These are phyloP conservation scores for Oceanodroma tethys DNA, from an alignment of 2,113 vertebrate genomes.

Conservation along the genomic window DNA sequence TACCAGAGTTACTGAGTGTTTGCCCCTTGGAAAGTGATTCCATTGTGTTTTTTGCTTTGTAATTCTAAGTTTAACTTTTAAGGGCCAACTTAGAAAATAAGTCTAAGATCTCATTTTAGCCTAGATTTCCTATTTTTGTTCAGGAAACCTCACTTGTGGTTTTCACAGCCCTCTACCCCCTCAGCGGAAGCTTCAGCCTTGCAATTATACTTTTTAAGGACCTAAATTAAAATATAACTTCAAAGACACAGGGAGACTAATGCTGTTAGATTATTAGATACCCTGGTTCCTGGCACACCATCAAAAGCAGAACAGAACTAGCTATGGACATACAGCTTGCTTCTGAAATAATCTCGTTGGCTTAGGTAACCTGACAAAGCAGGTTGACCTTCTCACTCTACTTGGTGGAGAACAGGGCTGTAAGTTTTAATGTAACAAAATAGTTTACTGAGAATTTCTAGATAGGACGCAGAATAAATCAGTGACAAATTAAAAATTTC, in stretches of 20 bases:
- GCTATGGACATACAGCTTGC: neutral
- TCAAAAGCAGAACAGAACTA: neutral
- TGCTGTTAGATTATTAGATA: neutral
- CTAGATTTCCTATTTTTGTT: neutral
- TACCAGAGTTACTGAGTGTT: neutral
- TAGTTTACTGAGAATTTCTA: neutral
- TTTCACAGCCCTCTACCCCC: neutral
- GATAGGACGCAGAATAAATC: neutral
- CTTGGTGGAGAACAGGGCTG: neutral
- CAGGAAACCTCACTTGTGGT: neutral
- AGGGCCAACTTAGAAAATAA: neutral
- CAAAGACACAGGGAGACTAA: neutral
- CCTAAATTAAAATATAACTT: neutral
- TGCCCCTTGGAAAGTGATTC: neutral
- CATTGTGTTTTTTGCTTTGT: neutral
- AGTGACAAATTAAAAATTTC: neutral
- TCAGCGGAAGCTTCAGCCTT: neutral
- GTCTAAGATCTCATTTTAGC: neutral
- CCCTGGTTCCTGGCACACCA: rapidly evolving
- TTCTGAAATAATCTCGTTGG: neutral
- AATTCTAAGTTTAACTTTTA: neutral
- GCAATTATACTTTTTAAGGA: neutral
- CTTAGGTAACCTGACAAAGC: neutral
- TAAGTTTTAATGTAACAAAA: neutral
- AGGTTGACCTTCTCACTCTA: neutral